Base-by-base conservation (phyloP, 2,888 invertebrate species). In the Tryphoninae sp. region DNA sequence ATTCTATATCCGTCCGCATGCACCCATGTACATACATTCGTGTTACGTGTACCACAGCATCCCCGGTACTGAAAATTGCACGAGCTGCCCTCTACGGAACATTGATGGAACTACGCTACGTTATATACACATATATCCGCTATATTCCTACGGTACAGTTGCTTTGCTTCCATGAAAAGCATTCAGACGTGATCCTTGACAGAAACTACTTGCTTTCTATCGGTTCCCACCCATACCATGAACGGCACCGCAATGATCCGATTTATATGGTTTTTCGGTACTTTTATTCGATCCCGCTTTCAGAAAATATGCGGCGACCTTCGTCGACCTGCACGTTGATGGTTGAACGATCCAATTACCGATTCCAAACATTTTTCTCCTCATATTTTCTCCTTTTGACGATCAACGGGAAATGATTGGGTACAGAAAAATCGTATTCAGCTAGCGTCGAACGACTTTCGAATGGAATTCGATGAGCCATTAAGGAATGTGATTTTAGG, bases 61-160 rank as follows among this genome's bases (percentile, higher is more conserved):
- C 42, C 62, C 16, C 45, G 33, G 49, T 55, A 69, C 62, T 53
- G 77, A 69, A 77, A 76, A 77, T 77, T 77, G 61, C 53, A 68
- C 51, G 68, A 76, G 40, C 26, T 58, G 19, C 67, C n/a, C 33
- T 33, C 33, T 33, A 40, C 61, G 33, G 59, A 69, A 40, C 76
- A 42, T 42, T 33, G 53, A 53, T 49, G 16, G 11, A 67, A 76
- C 55, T 51, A 51, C 40, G 40, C 13, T 11, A 8, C n/a, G 2
- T 8, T 65, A 58, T 40, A 9, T 49, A 49, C 33, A 33, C 3
- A 22, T 22, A 16, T 16, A 59, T 58, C 19, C 0, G 40, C 19
- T 7, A 16, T 26, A 19, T 33, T 4, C 42, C 19, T 16, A n/a
- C 53, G 45, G 40, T 55, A 53, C 13, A 53, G 64, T 26, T 23